Base-by-base conservation (phyloP, 2,888 invertebrate species). In the Eledona agricola region DNA sequence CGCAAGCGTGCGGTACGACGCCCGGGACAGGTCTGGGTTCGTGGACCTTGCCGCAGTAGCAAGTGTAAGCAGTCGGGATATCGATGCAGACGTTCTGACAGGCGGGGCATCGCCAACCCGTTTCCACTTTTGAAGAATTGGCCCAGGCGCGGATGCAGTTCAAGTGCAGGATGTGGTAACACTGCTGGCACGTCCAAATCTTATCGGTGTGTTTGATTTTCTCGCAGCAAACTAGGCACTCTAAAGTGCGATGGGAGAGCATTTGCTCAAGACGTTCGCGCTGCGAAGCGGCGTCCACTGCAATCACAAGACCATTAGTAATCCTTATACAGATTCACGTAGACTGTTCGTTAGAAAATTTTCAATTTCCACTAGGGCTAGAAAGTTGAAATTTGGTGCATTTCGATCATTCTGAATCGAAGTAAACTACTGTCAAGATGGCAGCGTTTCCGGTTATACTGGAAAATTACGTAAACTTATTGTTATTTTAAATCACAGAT, bases 211-310 rank as follows among this genome's bases (percentile, higher is more conserved):
- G 87, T 57, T 88, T 85, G 20, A 98, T 88, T 35, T 83, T 80
- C 63, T 95, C 96, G 70, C 93, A 96, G 73, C 98, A 98, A 7
- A 98, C 94, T 65, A 96, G 83, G 73, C 98, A 98, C 75, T 98
- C 98, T 51, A 96, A 80, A 0, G 84, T 83, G 1, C 91, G 89
- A 52, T 84, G 85, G 58, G 87, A 86, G 35, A 98, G 79, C 75
- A 94, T 92, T 31, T 93, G 89, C 6, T 86, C 88, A 10, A 97
- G 80, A 40, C 90, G 83, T 70, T 93, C 93, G 34, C 90, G 80
- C 74, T 93, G 92, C n/a, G 87, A 89, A 63, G 87, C 82, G 56
- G 82, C 82, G 59, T 80, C 80, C 54, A 77, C 78, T 76, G 52
- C 32, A 65, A 65, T 11, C 2, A 20, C 47, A 2, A 6, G 2